Evolutionary conservation across 1,140 invertebrate genomes (phyloP).

Genomic region (Heliconius hewitsoni): DNA sequence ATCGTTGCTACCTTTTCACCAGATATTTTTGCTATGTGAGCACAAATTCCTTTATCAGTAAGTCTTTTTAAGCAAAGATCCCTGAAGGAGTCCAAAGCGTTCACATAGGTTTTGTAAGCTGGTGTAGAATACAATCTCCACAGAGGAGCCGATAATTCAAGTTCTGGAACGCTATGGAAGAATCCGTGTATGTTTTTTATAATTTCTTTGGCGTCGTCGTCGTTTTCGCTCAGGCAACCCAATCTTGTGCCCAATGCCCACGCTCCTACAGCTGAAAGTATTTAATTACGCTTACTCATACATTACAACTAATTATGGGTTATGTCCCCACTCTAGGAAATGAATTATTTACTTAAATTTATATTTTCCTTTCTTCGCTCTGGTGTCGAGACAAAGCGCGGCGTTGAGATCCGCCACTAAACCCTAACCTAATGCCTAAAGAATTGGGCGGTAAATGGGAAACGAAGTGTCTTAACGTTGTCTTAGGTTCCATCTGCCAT

Average conservation of each 20-base stretch:
- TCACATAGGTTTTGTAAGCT: conserved; percentile 87
- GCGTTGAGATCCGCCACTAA: too few relatives aligned
- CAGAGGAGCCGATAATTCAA: conserved; percentile 90
- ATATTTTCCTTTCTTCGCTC: too few relatives aligned
- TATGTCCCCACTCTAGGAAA: too few relatives aligned
- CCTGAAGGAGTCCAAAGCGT: conserved; percentile 86
- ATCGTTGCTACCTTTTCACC: conserved; percentile 86
- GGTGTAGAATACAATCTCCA: conserved; percentile 90
- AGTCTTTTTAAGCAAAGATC: conserved; percentile 69
- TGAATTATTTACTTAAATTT: too few relatives aligned
- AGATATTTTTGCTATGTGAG: conserved; percentile 56
- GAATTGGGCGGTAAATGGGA: too few relatives aligned
- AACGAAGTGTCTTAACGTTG: too few relatives aligned
- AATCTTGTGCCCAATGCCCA: conserved; percentile 90
- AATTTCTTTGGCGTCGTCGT: conserved; percentile 86
- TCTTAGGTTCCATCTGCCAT: too few relatives aligned
- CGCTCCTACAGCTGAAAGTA: conserved; percentile 86
- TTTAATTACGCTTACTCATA: background rate
- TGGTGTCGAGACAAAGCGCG: too few relatives aligned
- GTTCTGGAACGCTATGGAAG: conserved; percentile 89
- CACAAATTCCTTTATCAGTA: conserved; percentile 72
- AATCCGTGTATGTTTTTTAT: conserved; percentile 90
- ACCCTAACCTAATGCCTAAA: too few relatives aligned
- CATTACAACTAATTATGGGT: background rate
- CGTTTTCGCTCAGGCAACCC: conserved; percentile 86